Conservation (phyloP, 2,113 vertebrate genomes). For the Caracal caracal region DNA sequence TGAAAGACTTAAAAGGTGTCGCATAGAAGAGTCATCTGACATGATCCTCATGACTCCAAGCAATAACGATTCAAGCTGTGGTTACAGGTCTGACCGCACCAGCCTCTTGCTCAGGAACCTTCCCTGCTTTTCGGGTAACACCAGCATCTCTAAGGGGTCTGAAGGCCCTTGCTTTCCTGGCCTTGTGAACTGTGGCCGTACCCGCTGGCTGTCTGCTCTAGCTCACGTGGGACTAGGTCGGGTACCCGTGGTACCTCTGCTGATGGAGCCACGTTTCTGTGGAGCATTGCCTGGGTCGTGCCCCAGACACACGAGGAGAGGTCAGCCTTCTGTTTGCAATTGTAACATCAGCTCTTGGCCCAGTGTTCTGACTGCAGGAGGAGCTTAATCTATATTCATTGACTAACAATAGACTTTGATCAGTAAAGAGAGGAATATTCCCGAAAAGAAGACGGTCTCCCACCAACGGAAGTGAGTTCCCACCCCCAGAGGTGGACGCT, state of each 20-base stretch:
- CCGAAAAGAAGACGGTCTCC: not conserved
- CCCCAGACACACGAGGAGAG: not conserved
- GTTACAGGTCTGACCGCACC: not conserved
- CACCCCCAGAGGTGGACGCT: not conserved
- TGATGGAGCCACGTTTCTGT: too few relatives aligned
- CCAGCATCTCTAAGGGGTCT: fast-evolving
- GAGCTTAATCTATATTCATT: not conserved
- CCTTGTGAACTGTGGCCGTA: not conserved
- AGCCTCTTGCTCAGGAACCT: not conserved
- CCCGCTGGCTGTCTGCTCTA: not conserved
- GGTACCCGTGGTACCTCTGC: not conserved
- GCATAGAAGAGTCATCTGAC: not conserved
- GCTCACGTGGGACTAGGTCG: not conserved
- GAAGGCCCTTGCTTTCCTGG: not conserved
- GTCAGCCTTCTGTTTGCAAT: fast-evolving
- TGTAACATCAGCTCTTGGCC: not conserved
- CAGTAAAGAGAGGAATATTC: not conserved
- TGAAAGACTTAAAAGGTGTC: not conserved
- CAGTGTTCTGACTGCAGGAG: not conserved
- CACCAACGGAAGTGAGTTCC: too few relatives aligned
- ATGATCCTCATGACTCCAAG: not conserved
- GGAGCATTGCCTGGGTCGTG: not conserved
- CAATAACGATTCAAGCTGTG: not conserved
- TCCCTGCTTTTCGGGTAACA: not conserved
- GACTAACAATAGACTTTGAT: not conserved